Conservation (phyloP, 1,140 invertebrate genomes). For the Parapsyche elsis region DNA sequence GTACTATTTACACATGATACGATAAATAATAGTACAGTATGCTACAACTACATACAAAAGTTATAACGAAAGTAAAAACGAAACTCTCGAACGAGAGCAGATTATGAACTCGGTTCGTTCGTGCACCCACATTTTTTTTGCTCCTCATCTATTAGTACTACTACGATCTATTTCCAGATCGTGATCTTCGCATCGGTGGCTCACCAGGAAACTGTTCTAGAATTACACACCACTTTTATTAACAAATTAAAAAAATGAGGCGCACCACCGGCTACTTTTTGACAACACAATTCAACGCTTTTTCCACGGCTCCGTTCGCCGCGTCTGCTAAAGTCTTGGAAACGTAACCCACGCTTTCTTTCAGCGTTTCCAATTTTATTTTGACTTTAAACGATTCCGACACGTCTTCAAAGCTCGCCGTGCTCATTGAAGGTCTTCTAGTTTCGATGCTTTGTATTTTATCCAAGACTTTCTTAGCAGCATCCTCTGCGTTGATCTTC, state of each 20-base stretch:
- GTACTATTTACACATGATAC: too few species aligned
- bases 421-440: slow-evolving; percentile 42
- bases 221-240: neutral
- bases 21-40: too few species aligned
- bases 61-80: neutral
- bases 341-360: slow-evolving; percentile 17
- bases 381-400: neutral
- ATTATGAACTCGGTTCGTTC: neutral
- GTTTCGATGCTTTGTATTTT: slow-evolving; percentile 8
- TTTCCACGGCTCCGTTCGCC: neutral
- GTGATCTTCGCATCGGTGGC: neutral
- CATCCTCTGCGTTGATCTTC: neutral
- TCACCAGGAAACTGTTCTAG: neutral
- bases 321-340: slow-evolving; percentile 30
- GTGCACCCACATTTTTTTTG: neutral
- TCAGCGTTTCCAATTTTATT: neutral
- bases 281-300: neutral
- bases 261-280: neutral
- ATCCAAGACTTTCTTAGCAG: slow-evolving; percentile 7
- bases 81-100: neutral
- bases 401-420: slow-evolving; percentile 41
- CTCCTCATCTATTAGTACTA: neutral
- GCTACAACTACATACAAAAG: too few species aligned
- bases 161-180: neutral
- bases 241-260: too few species aligned